phyloP scores from a whole-genome alignment of 2,113 vertebrate species.

The Nothoprocta perdicaria region DNA sequence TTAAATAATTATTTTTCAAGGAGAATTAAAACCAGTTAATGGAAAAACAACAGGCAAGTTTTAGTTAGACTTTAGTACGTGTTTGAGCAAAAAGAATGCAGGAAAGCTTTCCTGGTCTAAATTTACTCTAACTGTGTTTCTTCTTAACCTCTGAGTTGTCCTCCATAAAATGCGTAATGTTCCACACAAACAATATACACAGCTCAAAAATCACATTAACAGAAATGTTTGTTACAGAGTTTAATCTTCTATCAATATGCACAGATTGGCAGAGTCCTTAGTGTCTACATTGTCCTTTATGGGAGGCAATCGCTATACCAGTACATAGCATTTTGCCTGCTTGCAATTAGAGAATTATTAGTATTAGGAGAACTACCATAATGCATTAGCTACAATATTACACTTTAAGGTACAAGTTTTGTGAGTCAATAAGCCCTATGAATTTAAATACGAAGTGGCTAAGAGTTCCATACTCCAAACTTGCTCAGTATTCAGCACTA shows the following conservation, averaged over 20 bases:
- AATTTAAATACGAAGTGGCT: not conserved
- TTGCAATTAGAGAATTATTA: not conserved
- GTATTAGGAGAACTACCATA: not conserved
- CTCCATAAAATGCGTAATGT: not conserved
- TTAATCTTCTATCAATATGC: not conserved
- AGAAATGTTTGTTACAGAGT: not conserved
- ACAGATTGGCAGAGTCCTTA: not conserved
- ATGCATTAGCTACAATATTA: not conserved
- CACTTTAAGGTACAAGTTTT: not conserved
- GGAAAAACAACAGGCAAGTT: fast-evolving
- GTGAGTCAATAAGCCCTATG: not conserved
- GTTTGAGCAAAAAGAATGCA: not conserved
- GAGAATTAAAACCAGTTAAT: not conserved
- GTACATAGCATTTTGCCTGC: not conserved
- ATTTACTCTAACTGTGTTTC: not conserved
- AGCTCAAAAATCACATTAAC: not conserved
- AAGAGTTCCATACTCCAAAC: not conserved
- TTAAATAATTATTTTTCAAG: not conserved
- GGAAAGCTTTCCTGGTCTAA: not conserved
- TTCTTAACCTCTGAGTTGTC: not conserved
- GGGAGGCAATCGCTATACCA: not conserved
- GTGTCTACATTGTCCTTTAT: not conserved
- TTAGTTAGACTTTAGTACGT: not conserved
- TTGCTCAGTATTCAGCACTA: not conserved
- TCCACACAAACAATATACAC: not conserved